phyloP scores from a whole-genome alignment of 2,797 vertebrate genomes.

The Chelidonichthys spinosus region DNA sequence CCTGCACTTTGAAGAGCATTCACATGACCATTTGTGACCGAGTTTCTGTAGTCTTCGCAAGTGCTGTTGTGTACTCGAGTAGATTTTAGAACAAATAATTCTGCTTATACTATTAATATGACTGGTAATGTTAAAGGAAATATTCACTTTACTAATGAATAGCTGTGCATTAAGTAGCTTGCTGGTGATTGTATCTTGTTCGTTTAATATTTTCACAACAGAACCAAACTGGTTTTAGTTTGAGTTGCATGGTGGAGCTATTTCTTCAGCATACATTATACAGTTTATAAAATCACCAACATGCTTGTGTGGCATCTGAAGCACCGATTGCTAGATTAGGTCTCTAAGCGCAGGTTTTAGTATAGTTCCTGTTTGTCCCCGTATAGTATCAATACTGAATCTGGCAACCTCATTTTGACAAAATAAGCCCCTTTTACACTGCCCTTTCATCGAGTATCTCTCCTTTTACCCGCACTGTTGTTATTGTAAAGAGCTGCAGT shows the following conservation, averaged over 20 bases:
- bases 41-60: neutral
- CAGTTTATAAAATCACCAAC: neutral
- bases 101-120: neutral
- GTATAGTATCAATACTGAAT: neutral
- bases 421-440: too few species aligned
- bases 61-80: neutral
- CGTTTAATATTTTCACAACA: neutral
- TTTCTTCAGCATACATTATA: neutral
- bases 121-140: neutral
- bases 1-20: neutral
- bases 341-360: neutral
- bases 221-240: neutral
- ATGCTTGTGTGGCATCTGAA: neutral
- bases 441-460: too few species aligned
- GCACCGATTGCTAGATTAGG: neutral
- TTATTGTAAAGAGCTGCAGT: too few species aligned
- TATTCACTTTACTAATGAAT: neutral
- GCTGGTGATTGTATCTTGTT: neutral
- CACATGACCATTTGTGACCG: neutral
- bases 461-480: too few species aligned
- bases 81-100: neutral
- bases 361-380: too few species aligned
- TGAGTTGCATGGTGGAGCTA: neutral
- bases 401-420: constrained; percentile 10
- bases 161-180: neutral